Evolutionary conservation across 2,888 invertebrate genomes (phyloP).

Genomic region (Tetragonisca angustula): DNA sequence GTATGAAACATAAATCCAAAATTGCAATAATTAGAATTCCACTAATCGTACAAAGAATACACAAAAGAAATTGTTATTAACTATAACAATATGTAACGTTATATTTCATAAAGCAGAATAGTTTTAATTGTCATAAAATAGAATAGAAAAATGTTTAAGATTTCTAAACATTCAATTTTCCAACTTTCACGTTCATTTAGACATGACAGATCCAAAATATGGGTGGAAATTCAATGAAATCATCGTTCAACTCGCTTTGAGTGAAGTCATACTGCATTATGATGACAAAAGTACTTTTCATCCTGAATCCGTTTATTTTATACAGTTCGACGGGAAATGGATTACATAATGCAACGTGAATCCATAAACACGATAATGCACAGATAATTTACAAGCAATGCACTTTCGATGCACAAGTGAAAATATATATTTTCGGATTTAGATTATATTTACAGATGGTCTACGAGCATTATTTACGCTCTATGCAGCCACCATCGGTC

Average conservation of each 20-base stretch:
- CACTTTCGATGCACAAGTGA: conserved; percentile 11
- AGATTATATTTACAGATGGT: conserved; percentile 5
- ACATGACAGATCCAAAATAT: neutral
- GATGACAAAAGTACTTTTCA: neutral
- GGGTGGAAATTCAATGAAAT: neutral
- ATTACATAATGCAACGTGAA: conserved; percentile 18
- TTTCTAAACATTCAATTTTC: neutral
- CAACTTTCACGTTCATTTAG: neutral
- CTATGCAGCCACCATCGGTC: conserved; percentile 42
- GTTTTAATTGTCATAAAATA: too few species aligned
- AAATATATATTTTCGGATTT: conserved; percentile 17
- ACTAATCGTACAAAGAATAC: too few species aligned
- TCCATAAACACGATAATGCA: conserved; percentile 16
- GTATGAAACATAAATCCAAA: too few species aligned
- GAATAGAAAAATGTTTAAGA: too few species aligned
- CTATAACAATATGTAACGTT: neutral
- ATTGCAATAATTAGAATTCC: too few species aligned
- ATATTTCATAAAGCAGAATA: neutral
- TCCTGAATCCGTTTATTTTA: neutral
- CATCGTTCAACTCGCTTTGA: neutral
- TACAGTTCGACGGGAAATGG: neutral
- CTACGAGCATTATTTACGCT: conserved; percentile 33
- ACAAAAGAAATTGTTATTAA: too few species aligned
- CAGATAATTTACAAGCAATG: conserved; percentile 10
- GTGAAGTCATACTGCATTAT: neutral